Base-by-base conservation (phyloP, 2,888 invertebrate genomes). In the Eupsilia transversa region DNA sequence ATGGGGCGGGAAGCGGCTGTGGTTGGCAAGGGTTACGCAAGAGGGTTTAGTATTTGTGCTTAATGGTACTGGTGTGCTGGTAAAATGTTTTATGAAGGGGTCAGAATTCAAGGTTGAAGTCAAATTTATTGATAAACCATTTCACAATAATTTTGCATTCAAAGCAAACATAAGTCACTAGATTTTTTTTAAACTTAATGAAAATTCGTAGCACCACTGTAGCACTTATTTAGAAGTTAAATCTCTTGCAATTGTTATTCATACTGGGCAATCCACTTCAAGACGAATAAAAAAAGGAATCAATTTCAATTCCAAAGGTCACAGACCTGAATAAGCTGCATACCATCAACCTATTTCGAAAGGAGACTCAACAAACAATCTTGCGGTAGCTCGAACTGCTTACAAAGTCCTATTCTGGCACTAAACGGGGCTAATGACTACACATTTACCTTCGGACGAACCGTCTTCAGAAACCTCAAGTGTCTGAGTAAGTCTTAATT, bases 381-480 rank as follows among this genome's bases (percentile, higher is more conserved):
- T 82, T 76, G 82, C 70, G 70, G 85, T 84, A 77, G 85, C 82
- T 70, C 68, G 64, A 85, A 77, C 82, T 85, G 82, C 67, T 83
- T 83, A 79, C 79, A 85, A 85, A 83, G 83, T 83, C 85, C 75
- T 83, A 83, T 85, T 85, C 85, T 83, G 64, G 67, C 67, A 72
- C 69, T 65, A 72, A 85, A 82, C 83, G 83, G 72, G 83, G 83
- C 85, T 83, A 83, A 85, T 83, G 83, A 79, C 82, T 81, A 52
- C 77, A 66, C 82, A 82, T 82, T 82, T 82, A 84, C 82, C 82
- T 84, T 82, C 82, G 67, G 56, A 66, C 69, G 33, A 63, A 67
- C 72, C 77, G 69, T 84, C 82, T 82, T 84, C 82, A 60, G 82
- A 82, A 82, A 84, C 82, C 56, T 77, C 77, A 82, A 82, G 77